Evolutionary conservation across 1,140 invertebrate genomes (phyloP).

Genomic region (Linepithema humile): DNA sequence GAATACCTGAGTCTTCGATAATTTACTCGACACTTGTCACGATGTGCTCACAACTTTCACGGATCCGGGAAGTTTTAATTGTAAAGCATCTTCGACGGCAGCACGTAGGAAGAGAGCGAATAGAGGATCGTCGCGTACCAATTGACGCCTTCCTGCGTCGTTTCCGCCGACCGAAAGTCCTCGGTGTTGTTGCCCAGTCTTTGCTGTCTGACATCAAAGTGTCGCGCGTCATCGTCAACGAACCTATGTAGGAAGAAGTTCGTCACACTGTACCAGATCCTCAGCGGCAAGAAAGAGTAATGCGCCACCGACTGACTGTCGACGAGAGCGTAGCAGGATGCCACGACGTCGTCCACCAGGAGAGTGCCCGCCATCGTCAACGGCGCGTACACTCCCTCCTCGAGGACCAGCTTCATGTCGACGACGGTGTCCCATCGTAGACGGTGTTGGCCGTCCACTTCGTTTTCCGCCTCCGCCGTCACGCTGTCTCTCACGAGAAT

Average conservation of each 20-base stretch:
- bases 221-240: no score
- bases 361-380: constrained; percentile 94
- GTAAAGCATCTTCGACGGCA: constrained; percentile 85
- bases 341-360: constrained; percentile 95
- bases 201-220: no score
- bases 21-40: constrained; percentile 7
- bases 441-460: constrained; percentile 73
- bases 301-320: constrained; percentile 94
- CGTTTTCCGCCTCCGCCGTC: constrained; percentile 67
- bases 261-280: constrained; percentile 85
- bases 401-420: constrained; percentile 84
- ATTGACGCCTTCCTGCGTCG: constrained; percentile 88
- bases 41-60: neutral
- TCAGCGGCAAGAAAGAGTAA: constrained; percentile 91
- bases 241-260: constrained; percentile 72
- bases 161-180: constrained; percentile 13
- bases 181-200: constrained; percentile 9
- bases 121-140: constrained; percentile 95
- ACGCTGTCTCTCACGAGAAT: constrained; percentile 81
- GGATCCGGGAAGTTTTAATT: neutral
- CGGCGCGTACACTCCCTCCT: constrained; percentile 94
- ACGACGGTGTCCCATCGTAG: constrained; percentile 87
- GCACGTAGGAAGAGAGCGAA: constrained; percentile 87
- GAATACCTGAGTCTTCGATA: neutral
- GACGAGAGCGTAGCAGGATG: constrained; percentile 97